Evolutionary conservation across 1,140 invertebrate species (phyloP), one percentile per base, ranked within the genome.

Genomic region (Drosophila fuyamai): DNA sequence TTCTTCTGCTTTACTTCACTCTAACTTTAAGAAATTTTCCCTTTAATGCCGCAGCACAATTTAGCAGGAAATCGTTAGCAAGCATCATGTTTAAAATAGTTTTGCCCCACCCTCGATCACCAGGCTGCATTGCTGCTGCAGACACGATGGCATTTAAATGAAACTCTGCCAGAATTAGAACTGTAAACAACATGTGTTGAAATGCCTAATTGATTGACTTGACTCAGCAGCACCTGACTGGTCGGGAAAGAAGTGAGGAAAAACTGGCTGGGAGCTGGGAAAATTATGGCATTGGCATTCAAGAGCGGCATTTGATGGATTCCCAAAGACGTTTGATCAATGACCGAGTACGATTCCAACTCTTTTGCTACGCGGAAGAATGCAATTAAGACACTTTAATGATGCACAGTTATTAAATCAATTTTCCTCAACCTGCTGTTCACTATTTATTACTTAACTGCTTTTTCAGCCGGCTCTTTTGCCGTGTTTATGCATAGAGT

Each of bases 121-220:
- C 13, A 9, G 36, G 16, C 38, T 62, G 55, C 38, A 50, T 68
- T 40, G 47, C 40, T 62, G 73, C 50, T 43, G 53, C 76, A 88
- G 83, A 88, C 83, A 71, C 40, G 23, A 62, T 62, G 83, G 83
- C 83, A 89, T 86, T 82, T 82, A 68, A 83, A 79, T 76, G 83
- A 76, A 88, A 73, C 57, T 67, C 76, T 63, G 61, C 63, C 68
- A 74, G 80, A 89, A 89, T 89, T 84, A 89, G 84, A 89, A 89
- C 84, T 84, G 84, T 89, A 89, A 89, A 89, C 84, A 89, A 84
- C 84, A 89, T 89, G 84, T 89, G 84, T 84, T 89, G 80, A 89
- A 89, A 84, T 89, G 81, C 62, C 80, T 89, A 89, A 89, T 89
- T 89, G 84, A 89, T 89, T 84, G 85, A 89, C 84, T 88, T 84